Evolutionary conservation across 2,888 invertebrate species (phyloP).

Genomic region (Lepidonotus clava): DNA sequence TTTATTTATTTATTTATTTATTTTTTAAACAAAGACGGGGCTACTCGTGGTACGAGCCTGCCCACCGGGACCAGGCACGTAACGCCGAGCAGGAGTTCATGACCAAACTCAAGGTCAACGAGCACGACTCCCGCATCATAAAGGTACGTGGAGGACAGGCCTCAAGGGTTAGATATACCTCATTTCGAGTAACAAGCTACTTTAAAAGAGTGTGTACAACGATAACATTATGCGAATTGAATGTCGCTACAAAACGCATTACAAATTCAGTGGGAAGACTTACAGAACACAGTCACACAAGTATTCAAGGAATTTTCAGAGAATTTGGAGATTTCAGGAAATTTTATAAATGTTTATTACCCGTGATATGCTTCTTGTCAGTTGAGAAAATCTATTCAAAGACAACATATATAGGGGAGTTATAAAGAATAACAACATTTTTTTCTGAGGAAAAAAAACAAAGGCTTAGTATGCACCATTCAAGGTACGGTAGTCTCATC

Average conservation of each 20-base stretch:
- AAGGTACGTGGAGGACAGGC: neutral
- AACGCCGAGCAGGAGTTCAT: slow-evolving; percentile 27
- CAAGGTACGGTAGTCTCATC: too few relatives aligned
- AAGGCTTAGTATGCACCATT: too few relatives aligned
- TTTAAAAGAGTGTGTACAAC: neutral
- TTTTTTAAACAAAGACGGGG: neutral
- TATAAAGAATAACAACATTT: too few relatives aligned
- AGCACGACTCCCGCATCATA: slow-evolving; percentile 21
- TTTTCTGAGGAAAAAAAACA: too few relatives aligned
- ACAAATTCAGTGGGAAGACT: neutral
- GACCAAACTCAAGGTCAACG: slow-evolving; percentile 25
- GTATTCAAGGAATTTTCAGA: too few relatives aligned
- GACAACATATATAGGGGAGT: too few relatives aligned
- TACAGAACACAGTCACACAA: neutral
- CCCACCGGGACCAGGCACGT: slow-evolving; percentile 25
- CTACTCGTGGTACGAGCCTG: slow-evolving; percentile 22
- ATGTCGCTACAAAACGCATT: neutral
- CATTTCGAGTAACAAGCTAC: too few relatives aligned
- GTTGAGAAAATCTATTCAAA: too few relatives aligned
- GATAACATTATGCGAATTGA: neutral
- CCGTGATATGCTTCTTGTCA: too few relatives aligned
- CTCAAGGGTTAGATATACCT: too few relatives aligned
- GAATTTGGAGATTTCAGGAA: too few relatives aligned
- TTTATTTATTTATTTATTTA: neutral
- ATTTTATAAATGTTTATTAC: too few relatives aligned